Base-by-base conservation (phyloP, 2,113 vertebrate species). In the Chiloscyllium plagiosum region DNA sequence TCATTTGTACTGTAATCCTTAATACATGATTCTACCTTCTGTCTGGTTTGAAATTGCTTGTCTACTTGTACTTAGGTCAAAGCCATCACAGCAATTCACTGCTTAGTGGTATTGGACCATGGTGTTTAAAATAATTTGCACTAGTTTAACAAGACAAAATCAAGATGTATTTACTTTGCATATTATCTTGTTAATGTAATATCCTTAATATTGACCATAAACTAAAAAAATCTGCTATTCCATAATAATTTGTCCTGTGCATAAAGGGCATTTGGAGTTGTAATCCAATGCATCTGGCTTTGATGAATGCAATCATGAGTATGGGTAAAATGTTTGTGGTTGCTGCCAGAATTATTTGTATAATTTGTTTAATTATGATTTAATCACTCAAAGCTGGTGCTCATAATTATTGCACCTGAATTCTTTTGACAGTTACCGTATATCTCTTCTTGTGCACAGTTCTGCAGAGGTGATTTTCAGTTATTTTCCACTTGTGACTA, bases 401-500 rank as follows among this genome's bases (percentile, higher is more conserved):
- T 69, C 66, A 94, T 94, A 70, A 70, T 70, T 69, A 94, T 70
- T 68, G 68, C 93, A 94, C 93, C 93, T 15, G 37, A 94, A 66
- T 29, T 70, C 5, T 47, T 70, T 70, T 50, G n/a, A 33, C 33
- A 68, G 20, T 61, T 90, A 8, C 19, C 42, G 42, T 47, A 47
- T 47, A 66, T 10, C 15, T 66, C 13, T 2, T 66, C 61, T 22
- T 37, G 33, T 93, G 22, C n/a, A 52, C 94, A 19, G 47, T 95
- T 72, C 13, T 12, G 37, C 22, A 47, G 68, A 95, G 26, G 52
- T 52, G 29, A 1, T 72, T 70, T 72, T 70, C 47, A 70, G 61
- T 37, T 12, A 42, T 50, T 19, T 22, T 50, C 69, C 24, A 52
- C n/a, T 24, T 72, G 37, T 72, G 37, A 72, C 69, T 37, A 66